These are phyloP conservation scores for Hylyphantes graminicola DNA, from an alignment of 1,140 invertebrate species.

Conservation along the genomic window DNA sequence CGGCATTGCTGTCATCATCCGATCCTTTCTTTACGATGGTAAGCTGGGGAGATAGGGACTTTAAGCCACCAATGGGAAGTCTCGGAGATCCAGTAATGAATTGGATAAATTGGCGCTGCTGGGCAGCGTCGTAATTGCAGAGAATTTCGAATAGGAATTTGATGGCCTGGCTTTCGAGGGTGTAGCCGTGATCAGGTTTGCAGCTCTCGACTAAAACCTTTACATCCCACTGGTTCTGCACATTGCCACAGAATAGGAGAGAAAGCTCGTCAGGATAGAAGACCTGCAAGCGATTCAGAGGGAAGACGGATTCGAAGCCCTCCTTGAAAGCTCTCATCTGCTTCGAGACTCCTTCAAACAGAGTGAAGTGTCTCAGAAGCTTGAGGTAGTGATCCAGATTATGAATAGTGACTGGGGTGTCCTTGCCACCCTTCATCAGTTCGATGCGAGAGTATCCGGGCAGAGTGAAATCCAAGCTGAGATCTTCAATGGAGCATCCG, in stretches of 20 bases:
- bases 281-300: conserved; percentile 65
- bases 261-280: conserved; percentile 74
- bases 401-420: conserved; percentile 87
- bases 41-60: conserved; percentile 91
- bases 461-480: conserved; percentile 92
- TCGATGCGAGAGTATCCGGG: conserved; percentile 91
- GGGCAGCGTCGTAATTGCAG: conserved; percentile 84
- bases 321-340: conserved; percentile 97
- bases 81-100: conserved; percentile 98
- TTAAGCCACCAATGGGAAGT: conserved; percentile 97
- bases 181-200: conserved; percentile 96
- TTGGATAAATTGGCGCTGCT: conserved; percentile 95
- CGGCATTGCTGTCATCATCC: conserved; percentile 88
- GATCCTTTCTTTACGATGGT: conserved; percentile 96
- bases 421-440: conserved; percentile 89
- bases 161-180: conserved; percentile 92
- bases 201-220: conserved; percentile 92
- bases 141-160: conserved; percentile 94
- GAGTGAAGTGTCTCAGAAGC: conserved; percentile 85
- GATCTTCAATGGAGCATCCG: conserved; percentile 88
- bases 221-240: conserved; percentile 81
- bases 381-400: conserved; percentile 90
- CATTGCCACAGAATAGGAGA: conserved; percentile 79
- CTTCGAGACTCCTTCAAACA: conserved; percentile 89
- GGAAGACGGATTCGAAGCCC: conserved; percentile 97